Evolutionary conservation across 1,140 invertebrate species (phyloP).

Genomic region (Microvelia longipes): DNA sequence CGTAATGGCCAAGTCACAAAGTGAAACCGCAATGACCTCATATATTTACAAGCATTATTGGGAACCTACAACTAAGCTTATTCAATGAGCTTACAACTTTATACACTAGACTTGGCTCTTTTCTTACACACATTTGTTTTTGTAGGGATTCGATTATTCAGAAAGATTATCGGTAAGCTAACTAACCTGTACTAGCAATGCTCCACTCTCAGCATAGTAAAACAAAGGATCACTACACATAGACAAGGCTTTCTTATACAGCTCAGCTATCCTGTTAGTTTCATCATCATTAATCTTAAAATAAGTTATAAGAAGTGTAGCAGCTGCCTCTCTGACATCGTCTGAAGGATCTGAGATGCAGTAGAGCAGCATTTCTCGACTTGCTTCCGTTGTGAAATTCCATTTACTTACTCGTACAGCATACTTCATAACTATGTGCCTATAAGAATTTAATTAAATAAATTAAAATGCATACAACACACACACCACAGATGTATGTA

Average conservation of each 20-base stretch:
- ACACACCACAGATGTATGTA: too few species aligned
- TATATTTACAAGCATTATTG: too few species aligned
- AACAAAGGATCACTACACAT: conserved; percentile 36
- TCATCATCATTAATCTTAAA: conserved; percentile 21
- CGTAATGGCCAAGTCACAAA: too few species aligned
- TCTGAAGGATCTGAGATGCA: conserved; percentile 30
- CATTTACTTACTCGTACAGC: conserved; percentile 19
- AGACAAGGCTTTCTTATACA: conserved; percentile 28
- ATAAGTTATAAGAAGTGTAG: conserved; percentile 30
- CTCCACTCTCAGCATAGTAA: conserved; percentile 37
- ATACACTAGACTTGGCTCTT: too few species aligned
- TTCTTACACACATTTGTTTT: too few species aligned
- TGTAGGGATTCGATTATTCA: too few species aligned
- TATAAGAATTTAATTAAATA: too few species aligned
- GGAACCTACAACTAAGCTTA: too few species aligned
- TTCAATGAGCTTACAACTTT: too few species aligned
- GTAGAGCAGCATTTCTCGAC: conserved; percentile 25
- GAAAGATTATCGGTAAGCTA: too few species aligned
- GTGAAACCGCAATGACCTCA: too few species aligned
- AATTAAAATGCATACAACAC: too few species aligned
- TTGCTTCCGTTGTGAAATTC: conserved; percentile 28
- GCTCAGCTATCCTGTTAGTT: conserved; percentile 8
- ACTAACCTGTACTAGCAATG: conserved; percentile 28
- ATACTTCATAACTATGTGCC: conserved; percentile 11
- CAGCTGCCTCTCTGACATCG: conserved; percentile 33